phyloP scores from a whole-genome alignment of 2,888 invertebrate species.

The Conus canariensis region DNA sequence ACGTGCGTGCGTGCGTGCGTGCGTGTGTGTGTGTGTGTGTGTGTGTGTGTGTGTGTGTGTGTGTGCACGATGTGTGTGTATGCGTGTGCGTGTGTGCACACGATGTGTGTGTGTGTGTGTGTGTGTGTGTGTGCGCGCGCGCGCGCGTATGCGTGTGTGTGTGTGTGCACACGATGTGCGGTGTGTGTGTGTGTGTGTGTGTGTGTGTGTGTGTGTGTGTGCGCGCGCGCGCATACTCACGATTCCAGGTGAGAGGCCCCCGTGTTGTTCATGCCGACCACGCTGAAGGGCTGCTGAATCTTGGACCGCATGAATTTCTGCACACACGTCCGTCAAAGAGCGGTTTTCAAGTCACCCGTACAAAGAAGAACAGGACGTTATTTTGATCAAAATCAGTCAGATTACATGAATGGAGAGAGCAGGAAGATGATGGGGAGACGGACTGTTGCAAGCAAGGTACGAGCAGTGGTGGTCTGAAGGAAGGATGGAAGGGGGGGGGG shows the following conservation, averaged over 20 bases:
- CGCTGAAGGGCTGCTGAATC: constrained; percentile 52
- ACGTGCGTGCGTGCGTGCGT: not conserved
- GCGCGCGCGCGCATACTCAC: constrained; percentile 49
- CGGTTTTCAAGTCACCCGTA: too few species aligned
- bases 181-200: too few species aligned
- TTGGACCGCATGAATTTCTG: constrained; percentile 60
- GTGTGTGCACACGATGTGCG: not conserved
- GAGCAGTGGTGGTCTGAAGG: too few species aligned
- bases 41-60: constrained; percentile 11
- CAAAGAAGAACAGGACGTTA: too few species aligned
- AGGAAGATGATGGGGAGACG: too few species aligned
- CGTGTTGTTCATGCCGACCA: constrained; percentile 57
- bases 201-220: constrained; percentile 7
- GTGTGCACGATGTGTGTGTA: too few species aligned
- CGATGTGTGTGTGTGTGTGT: too few species aligned
- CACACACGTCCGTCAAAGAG: constrained; percentile 37
- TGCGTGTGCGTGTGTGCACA: not conserved
- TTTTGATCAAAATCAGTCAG: too few species aligned
- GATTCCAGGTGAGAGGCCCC: constrained; percentile 57
- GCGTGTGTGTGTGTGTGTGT: not conserved
- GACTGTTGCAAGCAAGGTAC: too few species aligned
- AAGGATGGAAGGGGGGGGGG: too few species aligned
- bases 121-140: not conserved
- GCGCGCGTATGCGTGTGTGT: too few species aligned
- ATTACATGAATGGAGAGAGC: too few species aligned